Evolutionary conservation across 2,888 invertebrate genomes (phyloP).

Genomic region (Neoscelio sp.): DNA sequence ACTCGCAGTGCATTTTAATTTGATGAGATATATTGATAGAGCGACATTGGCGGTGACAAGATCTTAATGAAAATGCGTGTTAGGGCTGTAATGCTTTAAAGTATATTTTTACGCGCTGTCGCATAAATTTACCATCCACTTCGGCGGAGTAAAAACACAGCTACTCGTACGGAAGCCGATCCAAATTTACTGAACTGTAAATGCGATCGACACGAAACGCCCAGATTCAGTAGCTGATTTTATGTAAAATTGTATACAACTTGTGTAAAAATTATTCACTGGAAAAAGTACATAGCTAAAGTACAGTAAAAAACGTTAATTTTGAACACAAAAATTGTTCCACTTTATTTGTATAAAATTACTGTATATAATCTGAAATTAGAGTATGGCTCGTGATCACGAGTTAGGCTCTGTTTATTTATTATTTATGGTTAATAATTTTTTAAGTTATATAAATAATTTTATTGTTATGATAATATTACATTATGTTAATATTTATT

Average conservation of each 20-base stretch:
- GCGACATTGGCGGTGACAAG: constrained; percentile 37
- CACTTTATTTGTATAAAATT: too few species aligned
- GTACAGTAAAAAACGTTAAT: too few species aligned
- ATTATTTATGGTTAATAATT: too few species aligned
- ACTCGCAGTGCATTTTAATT: constrained; percentile 15
- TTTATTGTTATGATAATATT: too few species aligned
- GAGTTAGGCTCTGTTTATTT: too few species aligned
- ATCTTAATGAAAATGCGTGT: constrained; percentile 52
- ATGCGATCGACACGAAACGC: constrained; percentile 46
- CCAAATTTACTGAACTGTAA: constrained; percentile 35
- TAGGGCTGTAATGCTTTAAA: constrained; percentile 12
- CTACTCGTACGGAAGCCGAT: constrained; percentile 24
- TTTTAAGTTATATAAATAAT: too few species aligned
- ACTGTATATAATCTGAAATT: too few species aligned
- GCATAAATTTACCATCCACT: constrained; percentile 43
- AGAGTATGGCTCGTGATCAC: too few species aligned
- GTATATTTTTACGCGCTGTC: constrained; percentile 44
- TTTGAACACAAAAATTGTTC: too few species aligned
- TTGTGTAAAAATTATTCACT: too few species aligned
- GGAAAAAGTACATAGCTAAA: too few species aligned
- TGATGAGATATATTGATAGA: constrained; percentile 26
- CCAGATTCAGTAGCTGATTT: neutral
- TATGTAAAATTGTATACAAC: neutral
- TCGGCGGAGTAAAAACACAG: constrained; percentile 8
- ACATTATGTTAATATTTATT: too few species aligned